These are phyloP conservation scores for Sander lucioperca DNA, from an alignment of 2,113 vertebrate genomes.

Conservation along the genomic window DNA sequence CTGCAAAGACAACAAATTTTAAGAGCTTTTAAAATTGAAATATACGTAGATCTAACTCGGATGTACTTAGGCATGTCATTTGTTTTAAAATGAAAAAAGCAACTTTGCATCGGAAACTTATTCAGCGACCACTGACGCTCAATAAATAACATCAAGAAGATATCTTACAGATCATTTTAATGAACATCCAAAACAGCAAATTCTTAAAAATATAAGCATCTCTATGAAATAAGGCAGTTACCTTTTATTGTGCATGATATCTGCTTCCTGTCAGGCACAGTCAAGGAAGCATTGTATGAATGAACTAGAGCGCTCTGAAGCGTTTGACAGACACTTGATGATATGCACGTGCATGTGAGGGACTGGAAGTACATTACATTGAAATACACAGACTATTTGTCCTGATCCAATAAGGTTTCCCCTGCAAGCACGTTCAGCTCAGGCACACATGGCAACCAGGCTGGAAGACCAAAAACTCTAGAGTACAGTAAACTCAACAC, in stretches of 20 bases:
- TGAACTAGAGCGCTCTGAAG: slow-evolving; percentile 34
- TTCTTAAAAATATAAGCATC: slow-evolving; percentile 68
- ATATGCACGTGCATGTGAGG: slow-evolving; percentile 23
- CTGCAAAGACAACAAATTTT: neutral
- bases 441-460: slow-evolving; percentile 51
- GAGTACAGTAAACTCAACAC: neutral
- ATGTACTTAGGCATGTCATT: neutral
- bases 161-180: slow-evolving; percentile 65
- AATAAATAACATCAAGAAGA: slow-evolving; percentile 53
- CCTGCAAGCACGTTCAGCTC: slow-evolving; percentile 25
- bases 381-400: slow-evolving; percentile 22
- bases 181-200: slow-evolving; percentile 53
- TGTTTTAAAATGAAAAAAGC: neutral
- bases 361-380: slow-evolving; percentile 33
- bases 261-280: slow-evolving; percentile 32
- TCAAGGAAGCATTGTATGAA: slow-evolving; percentile 30
- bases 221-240: slow-evolving; percentile 66
- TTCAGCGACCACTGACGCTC: neutral
- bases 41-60: neutral
- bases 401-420: slow-evolving; percentile 30
- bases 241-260: slow-evolving; percentile 53
- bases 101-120: neutral
- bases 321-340: slow-evolving; percentile 11
- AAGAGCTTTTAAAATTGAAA: neutral
- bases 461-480: slow-evolving; percentile 37